Evolutionary conservation across 2,113 vertebrate genomes (phyloP).

Genomic region (Lanius ludovicianus): DNA sequence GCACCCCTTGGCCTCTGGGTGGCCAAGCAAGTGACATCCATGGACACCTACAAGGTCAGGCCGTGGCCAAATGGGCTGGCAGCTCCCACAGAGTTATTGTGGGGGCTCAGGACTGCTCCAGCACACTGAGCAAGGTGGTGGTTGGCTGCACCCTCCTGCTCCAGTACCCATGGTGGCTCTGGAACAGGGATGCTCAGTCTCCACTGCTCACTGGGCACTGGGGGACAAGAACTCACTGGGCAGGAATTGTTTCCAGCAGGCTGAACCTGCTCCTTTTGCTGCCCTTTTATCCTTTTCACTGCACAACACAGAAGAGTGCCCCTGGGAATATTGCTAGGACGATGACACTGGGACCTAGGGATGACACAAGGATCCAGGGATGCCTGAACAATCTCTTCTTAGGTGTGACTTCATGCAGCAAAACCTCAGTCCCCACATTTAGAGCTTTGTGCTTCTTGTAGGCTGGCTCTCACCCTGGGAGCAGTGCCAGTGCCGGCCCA

Average conservation of each 20-base stretch:
- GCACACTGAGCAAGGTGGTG: neutral
- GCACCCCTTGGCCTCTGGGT: neutral
- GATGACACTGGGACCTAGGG: neutral
- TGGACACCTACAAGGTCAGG: neutral
- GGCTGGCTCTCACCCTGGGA: neutral
- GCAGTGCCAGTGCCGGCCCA: neutral
- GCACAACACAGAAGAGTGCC: neutral
- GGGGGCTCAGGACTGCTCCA: neutral
- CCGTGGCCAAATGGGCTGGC: neutral
- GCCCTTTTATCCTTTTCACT: neutral
- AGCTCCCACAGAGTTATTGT: neutral
- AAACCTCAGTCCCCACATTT: neutral
- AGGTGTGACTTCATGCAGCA: neutral
- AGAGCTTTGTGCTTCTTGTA: neutral
- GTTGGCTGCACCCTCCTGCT: neutral
- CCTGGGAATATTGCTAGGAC: rapidly evolving
- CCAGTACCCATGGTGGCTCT: neutral
- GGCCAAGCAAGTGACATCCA: neutral
- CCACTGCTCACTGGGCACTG: rapidly evolving
- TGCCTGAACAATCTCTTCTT: neutral
- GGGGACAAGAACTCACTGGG: neutral
- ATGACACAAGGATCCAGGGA: neutral
- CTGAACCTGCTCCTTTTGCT: neutral
- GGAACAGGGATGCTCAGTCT: neutral
- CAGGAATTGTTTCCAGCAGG: neutral